Percentiles rank a stretch among this genome's conserved stretches.
phyloP scores from a whole-genome alignment of 2,113 vertebrate genomes.

The Donacobius atricapilla region DNA sequence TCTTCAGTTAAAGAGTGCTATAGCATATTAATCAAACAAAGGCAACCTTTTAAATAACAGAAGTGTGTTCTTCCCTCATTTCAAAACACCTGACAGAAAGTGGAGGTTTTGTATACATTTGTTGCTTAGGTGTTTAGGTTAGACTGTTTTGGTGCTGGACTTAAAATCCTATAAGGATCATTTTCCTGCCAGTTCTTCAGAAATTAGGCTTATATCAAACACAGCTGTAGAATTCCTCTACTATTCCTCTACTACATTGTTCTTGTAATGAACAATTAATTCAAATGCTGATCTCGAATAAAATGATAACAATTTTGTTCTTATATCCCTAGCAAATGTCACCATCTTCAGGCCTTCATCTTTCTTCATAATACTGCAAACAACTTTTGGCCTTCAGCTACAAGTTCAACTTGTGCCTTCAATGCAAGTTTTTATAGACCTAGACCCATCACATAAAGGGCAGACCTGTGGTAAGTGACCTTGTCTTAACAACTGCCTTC shows the following conservation, averaged over 20 bases:
- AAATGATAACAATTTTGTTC: not conserved
- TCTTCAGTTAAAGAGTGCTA: not conserved
- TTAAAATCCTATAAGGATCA: not conserved
- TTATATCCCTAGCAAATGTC: conserved; percentile 74
- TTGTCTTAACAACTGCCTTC: not conserved
- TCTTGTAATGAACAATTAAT: not conserved
- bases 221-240: not conserved
- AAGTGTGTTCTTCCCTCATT: not conserved
- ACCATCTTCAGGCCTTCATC: conserved; percentile 84
- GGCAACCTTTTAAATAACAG: not conserved
- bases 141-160: not conserved
- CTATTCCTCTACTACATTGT: not conserved
- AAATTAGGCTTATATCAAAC: not conserved
- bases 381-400: conserved; percentile 76
- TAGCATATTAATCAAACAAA: not conserved
- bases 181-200: not conserved
- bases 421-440: conserved; percentile 85
- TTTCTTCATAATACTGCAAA: conserved; percentile 80
- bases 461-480: conserved; percentile 82
- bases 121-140: not conserved
- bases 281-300: not conserved
- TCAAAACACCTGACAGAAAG: not conserved
- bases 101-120: not conserved
- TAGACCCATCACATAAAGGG: conserved; percentile 66
- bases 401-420: conserved; percentile 80